These are phyloP conservation scores for Hetaerina americana DNA, from an alignment of 1,140 invertebrate species.

Conservation along the genomic window DNA sequence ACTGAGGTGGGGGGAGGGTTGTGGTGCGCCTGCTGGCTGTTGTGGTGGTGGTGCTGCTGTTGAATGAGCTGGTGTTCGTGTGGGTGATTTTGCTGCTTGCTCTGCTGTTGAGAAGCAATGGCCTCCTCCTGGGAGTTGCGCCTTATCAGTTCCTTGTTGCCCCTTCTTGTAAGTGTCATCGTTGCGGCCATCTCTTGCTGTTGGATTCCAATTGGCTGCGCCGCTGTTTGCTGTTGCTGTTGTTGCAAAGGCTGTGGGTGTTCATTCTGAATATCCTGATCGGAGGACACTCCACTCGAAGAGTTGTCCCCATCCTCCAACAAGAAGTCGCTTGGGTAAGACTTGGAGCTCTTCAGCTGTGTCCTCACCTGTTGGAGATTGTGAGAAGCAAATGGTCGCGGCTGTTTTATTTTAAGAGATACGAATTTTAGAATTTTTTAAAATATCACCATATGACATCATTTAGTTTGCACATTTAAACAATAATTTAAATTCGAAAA, in stretches of 20 bases:
- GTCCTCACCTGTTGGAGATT: constrained; percentile 60
- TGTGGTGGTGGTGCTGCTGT: constrained; percentile 23
- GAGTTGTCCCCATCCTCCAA: constrained; percentile 74
- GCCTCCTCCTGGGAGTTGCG: constrained; percentile 12
- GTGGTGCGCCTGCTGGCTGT: background rate
- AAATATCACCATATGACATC: no score
- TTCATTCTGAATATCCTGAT: constrained; percentile 53
- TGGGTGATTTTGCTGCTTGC: background rate
- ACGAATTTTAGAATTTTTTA: no score
- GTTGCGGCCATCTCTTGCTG: no score
- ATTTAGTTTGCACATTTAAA: no score
- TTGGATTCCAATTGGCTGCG: no score
- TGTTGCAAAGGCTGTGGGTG: constrained; percentile 24
- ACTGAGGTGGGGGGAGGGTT: background rate
- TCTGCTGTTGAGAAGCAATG: constrained; percentile 30
- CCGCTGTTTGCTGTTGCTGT: constrained; percentile 15
- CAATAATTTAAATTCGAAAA: no score
- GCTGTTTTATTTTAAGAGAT: no score
- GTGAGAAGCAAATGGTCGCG: no score
- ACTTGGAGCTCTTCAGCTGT: constrained; percentile 68
- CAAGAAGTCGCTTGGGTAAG: constrained; percentile 64
- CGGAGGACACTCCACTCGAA: constrained; percentile 71
- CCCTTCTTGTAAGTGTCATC: constrained; percentile 28
- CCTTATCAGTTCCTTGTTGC: constrained; percentile 20
- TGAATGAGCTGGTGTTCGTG: constrained; percentile 19